Base-by-base conservation (phyloP, 2,113 vertebrate genomes). In the Crotalus tigris region DNA sequence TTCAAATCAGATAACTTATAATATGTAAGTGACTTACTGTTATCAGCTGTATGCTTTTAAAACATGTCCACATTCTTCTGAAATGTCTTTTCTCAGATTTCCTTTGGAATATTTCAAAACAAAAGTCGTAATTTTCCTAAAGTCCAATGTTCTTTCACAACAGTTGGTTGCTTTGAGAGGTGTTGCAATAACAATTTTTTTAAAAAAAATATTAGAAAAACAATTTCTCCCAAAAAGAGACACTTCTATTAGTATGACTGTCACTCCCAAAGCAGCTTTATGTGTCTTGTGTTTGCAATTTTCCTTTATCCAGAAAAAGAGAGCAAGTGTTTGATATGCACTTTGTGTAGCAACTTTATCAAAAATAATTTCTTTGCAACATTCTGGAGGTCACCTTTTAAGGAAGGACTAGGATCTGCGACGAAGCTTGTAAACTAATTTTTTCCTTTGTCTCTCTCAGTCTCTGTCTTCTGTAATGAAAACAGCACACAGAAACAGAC, bases 361-460 rank as follows among this genome's bases (percentile, higher is more conserved):
- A 88, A 15, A 49, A 5, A 85, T 87, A 95, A 95, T 51, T 29
- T 91, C 15, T 91, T 17, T 81, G 11, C 44, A 93, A 58, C 10
- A 85, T 33, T 85, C 58, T 1, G 89, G 91, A 95, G 75, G 75
- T 94, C 88, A 90, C 23, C 5, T 17, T 29, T 29, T 93, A 91
- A 64, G 26, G 49, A 21, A 33, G 9, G 26, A 64, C 85, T 75
- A 46, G 89, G 53, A 85, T 85, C 44, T 92, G 93, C 24, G 95
- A 92, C 8, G 64, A 21, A 44, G 91, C 5, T 91, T 91, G 95
- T 55, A 1, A 95, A 90, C 55, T 85, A 89, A 92, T 87, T 24
- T 69, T 69, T n/a, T 75, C 39, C 4, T 15, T 0, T 91, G 44
- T 7, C 4, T 44, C 57, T 39, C 12, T 91, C n/a, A 33, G 4